A percentile compares a stretch with the other conserved stretches of the same genome.
Evolutionary conservation across 2,888 invertebrate species (phyloP).

Genomic region (Mythimna lalbum): DNA sequence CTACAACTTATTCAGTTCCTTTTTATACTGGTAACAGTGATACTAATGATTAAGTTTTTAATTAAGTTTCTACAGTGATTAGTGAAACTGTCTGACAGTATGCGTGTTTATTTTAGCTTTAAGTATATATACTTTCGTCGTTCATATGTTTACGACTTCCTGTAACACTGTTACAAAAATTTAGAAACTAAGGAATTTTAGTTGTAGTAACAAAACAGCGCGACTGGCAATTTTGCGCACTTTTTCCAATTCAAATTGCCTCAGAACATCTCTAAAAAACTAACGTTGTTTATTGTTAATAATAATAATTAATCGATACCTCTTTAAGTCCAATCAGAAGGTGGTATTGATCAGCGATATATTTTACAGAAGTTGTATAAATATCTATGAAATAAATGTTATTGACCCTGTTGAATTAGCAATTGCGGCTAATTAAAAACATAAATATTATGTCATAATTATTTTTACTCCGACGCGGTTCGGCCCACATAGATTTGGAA

Average conservation of each 20-base stretch:
- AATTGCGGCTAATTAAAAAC: constrained; percentile 7
- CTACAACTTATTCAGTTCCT: constrained; percentile 82
- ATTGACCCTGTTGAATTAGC: constrained; percentile 26
- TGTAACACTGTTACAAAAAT: constrained; percentile 57
- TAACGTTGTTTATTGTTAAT: constrained; percentile 10
- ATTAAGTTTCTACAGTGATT: constrained; percentile 78
- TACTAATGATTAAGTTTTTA: constrained; percentile 78
- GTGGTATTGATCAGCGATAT: constrained; percentile 32
- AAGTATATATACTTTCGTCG: constrained; percentile 59
- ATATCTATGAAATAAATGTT: constrained; percentile 24
- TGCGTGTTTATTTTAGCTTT: constrained; percentile 63
- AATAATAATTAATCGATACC: constrained; percentile 11
- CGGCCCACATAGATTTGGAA: constrained; percentile 7
- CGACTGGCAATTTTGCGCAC: constrained; percentile 26
- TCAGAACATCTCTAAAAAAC: constrained; percentile 36
- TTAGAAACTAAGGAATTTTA: constrained; percentile 36
- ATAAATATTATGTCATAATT: constrained; percentile 17
- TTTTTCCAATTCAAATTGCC: constrained; percentile 43
- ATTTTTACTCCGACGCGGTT: constrained; percentile 10
- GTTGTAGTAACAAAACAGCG: constrained; percentile 15
- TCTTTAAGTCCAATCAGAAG: constrained; percentile 30
- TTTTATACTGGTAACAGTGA: constrained; percentile 86
- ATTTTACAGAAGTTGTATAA: constrained; percentile 36
- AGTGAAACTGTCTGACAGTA: constrained; percentile 67
- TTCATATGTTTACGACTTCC: constrained; percentile 54